Base-by-base conservation (phyloP, 1,140 invertebrate genomes). In the Octopus sinensis region DNA sequence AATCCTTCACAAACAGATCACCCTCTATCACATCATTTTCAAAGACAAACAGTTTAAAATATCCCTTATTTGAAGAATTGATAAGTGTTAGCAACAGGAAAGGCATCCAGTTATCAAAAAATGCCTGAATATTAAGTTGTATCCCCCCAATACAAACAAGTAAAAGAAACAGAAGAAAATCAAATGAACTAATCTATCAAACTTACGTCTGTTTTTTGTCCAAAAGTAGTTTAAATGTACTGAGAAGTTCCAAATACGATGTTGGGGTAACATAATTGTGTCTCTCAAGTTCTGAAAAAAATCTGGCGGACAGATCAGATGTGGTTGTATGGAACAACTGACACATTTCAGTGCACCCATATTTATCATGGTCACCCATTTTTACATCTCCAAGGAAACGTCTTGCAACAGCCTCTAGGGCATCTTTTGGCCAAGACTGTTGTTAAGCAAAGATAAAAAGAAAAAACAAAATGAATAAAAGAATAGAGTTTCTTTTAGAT, bases 321-420 rank as follows among this genome's bases (percentile, higher is more conserved):
- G 95, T 94, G 79, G 94, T 94, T 0, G 94, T 93, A 88, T 98
- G 96, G 90, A 98, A 97, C 87, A 94, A 93, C 91, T 96, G 94
- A 88, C 95, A 97, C 85, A 96, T 93, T 0, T 89, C 86, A 62
- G 90, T 91, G 81, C 91, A 91, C 4, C 88, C 89, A 2, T 73
- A 9, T 88, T 95, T 95, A n/a, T 96, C 92, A 23, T 93, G 91
- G 76, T 95, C 93, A 85, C 96, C 92, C 82, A 91, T 84, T 54
- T 93, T 92, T 6, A 97, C 92, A 83, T 95, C 93, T 76, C 93
- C 92, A 85, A 96, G 93, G 86, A 96, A 96, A 87, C 94, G 94
- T 12, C 93, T 92, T 0, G 97, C 97, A 13, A 98, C 96, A 82
- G 94, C 94, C 89, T 96, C 94, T 62, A 99, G 89, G 54, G 91